Base-by-base conservation (phyloP, 92 coral and sea anemone genomes). In the Epizoanthus scotinus region DNA sequence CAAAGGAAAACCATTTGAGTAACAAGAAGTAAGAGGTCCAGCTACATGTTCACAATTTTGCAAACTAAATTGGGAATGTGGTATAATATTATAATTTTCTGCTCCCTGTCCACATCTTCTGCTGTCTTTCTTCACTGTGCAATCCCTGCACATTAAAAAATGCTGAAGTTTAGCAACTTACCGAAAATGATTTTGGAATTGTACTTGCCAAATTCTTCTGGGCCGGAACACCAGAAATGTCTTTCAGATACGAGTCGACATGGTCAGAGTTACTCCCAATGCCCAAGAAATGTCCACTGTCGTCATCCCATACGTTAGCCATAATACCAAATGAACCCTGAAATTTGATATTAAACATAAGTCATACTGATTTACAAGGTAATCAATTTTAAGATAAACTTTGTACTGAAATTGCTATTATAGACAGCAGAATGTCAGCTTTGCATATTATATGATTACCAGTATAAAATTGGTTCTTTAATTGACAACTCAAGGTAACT, bases 271-370 rank as follows among this genome's bases (percentile, higher is more conserved):
- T 54, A 50, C 83, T 70, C 0, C 98, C 98, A 62, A 94, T 84
- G 1, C 86, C 82, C 55, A 90, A 26, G 18, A 89, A 61, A 85
- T 92, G 84, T 0, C 86, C 85, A 54, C 86, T 61, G 69, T 95
- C 98, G 29, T 90, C 93, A 67, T 95, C 98, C 91, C 91, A 95
- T 0, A 95, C 93, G 21, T 82, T 56, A 52, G 94, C 60, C 7
- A 60, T 59, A 72, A 95, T 87, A 18, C 94, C 87, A 87, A 95
- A 95, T 53, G 93, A 85, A 31, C 91, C 94, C 98, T 95, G 78
- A 24, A 61, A 78, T 40, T 5, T 20, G 42, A 13, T 40, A 57
- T 18, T 8, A 9, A 59, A 55, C 28, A 5, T 3, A 10, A 18
- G 15, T 7, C 20, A 14, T 31, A 25, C 15, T 57, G 13, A 70